Conservation (phyloP, 2,797 vertebrate genomes). For the Danio jaintianensis region DNA sequence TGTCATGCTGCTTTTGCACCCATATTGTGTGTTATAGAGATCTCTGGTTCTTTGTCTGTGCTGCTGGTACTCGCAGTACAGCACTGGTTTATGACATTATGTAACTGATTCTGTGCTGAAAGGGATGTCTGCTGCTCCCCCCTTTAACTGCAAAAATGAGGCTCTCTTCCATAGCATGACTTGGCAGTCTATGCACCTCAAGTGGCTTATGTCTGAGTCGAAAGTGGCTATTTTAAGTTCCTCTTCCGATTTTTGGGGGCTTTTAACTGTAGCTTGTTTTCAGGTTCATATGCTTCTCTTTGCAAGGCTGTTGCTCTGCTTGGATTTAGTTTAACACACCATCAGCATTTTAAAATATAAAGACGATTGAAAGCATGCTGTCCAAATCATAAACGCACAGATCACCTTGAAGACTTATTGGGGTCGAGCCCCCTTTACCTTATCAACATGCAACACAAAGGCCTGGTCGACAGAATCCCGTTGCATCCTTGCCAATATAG, state of each 20-base stretch:
- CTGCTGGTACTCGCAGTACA: slow-evolving; percentile 4
- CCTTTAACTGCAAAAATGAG: slow-evolving; percentile 27
- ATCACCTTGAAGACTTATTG: not conserved
- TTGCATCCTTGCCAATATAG: slow-evolving; percentile 1
- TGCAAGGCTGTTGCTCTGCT: not conserved
- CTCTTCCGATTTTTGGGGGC: slow-evolving; percentile 2
- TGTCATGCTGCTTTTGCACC: not conserved
- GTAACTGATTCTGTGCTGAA: slow-evolving; percentile 21
- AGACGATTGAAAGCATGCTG: slow-evolving; percentile 1
- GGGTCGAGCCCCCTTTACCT: not conserved
- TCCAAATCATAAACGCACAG: slow-evolving; percentile 3
- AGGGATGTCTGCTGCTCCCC: slow-evolving; percentile 11
- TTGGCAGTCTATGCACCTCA: slow-evolving; percentile 36
- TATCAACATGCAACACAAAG: slow-evolving; percentile 6
- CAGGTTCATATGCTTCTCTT: slow-evolving; percentile 11
- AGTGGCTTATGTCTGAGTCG: slow-evolving; percentile 41
- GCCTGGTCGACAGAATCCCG: slow-evolving; percentile 12
- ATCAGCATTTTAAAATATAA: not conserved
- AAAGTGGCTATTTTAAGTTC: slow-evolving; percentile 38
- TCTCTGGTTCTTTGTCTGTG: slow-evolving; percentile 18
- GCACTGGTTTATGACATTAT: slow-evolving; percentile 28
- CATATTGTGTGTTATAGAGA: slow-evolving; percentile 11
- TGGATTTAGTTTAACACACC: not conserved
- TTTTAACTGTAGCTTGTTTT: slow-evolving; percentile 3
- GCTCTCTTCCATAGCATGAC: slow-evolving; percentile 34